These are phyloP conservation scores for Gandaritis pyraliata DNA, from an alignment of 2,888 invertebrate genomes.

Conservation along the genomic window DNA sequence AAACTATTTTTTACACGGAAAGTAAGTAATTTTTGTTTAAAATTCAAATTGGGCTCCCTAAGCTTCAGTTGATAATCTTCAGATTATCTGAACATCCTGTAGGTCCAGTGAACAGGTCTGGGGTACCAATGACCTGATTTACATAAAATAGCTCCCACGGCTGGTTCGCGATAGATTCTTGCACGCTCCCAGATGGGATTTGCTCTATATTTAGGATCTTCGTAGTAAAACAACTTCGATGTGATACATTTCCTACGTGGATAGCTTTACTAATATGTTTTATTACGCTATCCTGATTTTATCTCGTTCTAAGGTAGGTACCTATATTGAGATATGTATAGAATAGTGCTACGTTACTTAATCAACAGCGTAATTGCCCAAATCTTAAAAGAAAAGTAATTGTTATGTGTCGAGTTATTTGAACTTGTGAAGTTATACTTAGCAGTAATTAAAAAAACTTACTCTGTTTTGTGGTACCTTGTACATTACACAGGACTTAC, in stretches of 20 bases:
- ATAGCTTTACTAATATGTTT: conserved; percentile 29
- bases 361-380: no score
- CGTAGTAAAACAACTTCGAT: conserved; percentile 78
- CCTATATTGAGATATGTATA: no score
- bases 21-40: no score
- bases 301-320: neutral
- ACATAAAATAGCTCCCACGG: conserved; percentile 80
- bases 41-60: neutral
- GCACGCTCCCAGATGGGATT: conserved; percentile 80
- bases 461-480: neutral
- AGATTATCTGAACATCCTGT: conserved; percentile 58
- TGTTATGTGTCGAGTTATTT: no score
- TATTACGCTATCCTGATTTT: conserved; percentile 17
- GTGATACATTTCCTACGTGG: conserved; percentile 69
- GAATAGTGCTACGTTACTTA: no score
- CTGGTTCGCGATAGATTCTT: conserved; percentile 81
- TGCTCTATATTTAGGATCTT: conserved; percentile 83
- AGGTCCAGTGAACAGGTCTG: conserved; percentile 67
- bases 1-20: no score
- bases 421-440: no score
- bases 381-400: no score
- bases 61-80: conserved; percentile 21
- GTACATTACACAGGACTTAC: neutral
- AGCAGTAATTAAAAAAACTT: no score
- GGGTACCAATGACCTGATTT: conserved; percentile 83